These are phyloP conservation scores for Hemistola chrysoprasaria DNA, from an alignment of 2,888 invertebrate genomes.

Conservation along the genomic window DNA sequence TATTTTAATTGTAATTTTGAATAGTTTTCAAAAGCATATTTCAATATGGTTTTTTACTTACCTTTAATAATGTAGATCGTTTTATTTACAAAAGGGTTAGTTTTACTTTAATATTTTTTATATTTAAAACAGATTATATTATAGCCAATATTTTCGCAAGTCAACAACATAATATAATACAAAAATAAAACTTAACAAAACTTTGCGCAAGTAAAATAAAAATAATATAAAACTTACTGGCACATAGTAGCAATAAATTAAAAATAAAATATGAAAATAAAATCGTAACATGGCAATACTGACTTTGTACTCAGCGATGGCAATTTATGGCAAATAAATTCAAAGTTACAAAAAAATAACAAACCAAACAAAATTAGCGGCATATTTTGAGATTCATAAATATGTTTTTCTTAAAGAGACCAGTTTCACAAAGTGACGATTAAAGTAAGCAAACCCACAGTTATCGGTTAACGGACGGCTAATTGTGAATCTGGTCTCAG, in stretches of 20 bases:
- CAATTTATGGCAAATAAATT: conserved; percentile 3
- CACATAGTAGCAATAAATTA: conserved; percentile 11
- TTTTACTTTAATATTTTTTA: not conserved
- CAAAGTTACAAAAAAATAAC: no score
- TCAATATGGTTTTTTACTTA: not conserved
- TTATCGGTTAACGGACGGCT: conserved; percentile 22
- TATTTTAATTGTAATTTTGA: no score
- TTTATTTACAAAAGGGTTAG: conserved; percentile 1
- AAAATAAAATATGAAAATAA: conserved; percentile 9
- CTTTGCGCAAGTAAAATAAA: conserved; percentile 11
- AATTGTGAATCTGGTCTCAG: conserved; percentile 17
- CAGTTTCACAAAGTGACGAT: conserved; percentile 10
- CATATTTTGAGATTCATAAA: not conserved
- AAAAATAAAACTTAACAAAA: conserved; percentile 25
- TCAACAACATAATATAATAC: conserved; percentile 19
- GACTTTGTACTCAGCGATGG: conserved; percentile 26
- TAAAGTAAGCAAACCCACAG: conserved; percentile 11
- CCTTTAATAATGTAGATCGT: no score
- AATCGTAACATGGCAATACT: conserved; percentile 13
- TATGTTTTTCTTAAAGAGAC: no score
- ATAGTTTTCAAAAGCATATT: no score
- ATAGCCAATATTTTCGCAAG: conserved; percentile 20
- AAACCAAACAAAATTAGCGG: no score
- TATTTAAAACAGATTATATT: not conserved
- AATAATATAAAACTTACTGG: conserved; percentile 7